Conservation (phyloP, 2,113 vertebrate genomes). For the Halcyon senegalensis region DNA sequence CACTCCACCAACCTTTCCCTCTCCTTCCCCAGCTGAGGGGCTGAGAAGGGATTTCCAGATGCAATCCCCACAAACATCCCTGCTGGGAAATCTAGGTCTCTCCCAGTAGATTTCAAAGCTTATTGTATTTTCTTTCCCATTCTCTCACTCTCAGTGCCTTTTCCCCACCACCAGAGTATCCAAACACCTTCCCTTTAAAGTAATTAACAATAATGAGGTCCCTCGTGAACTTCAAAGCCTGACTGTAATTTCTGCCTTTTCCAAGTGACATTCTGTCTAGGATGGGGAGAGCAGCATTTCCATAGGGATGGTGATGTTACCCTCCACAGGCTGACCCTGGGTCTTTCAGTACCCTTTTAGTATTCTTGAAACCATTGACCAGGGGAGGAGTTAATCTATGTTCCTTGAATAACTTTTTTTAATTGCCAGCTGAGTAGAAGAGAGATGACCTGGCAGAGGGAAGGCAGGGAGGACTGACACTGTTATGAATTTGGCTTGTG, state of each 20-base stretch:
- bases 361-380: not conserved
- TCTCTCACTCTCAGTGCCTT: not conserved
- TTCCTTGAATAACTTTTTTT: not conserved
- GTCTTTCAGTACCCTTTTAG: not conserved
- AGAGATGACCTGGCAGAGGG: not conserved
- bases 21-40: not conserved
- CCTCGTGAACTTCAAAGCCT: not conserved
- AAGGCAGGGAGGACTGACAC: not conserved
- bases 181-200: not conserved
- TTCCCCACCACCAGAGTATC: not conserved
- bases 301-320: accelerated
- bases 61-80: not conserved
- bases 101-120: not conserved
- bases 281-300: not conserved
- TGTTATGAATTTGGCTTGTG: accelerated
- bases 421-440: not conserved
- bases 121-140: not conserved
- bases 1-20: not conserved
- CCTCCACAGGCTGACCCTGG: not conserved
- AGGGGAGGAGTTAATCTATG: not conserved
- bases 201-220: slow-evolving; percentile 25
- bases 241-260: not conserved
- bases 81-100: not conserved
- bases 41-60: not conserved
- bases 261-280: not conserved